Conservation (phyloP, 92 coral and sea anemone species). For the Diadumene lineata region DNA sequence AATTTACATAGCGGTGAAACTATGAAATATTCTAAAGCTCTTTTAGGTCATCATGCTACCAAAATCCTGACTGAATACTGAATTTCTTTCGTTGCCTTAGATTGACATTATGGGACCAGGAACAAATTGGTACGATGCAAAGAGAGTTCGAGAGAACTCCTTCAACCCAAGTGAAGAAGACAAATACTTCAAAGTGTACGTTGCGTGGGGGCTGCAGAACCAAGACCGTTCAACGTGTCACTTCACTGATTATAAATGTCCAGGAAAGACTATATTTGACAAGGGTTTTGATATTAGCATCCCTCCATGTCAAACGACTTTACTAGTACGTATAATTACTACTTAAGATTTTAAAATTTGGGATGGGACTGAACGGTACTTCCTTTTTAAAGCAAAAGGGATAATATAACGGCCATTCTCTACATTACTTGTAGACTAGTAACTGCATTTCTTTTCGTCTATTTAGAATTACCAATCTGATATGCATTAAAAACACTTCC, state of each 20-base stretch:
- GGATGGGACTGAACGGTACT: neutral
- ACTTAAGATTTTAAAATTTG: no score
- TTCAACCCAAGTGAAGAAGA: slow-evolving; percentile 76
- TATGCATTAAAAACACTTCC: no score
- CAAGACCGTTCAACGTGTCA: slow-evolving; percentile 70
- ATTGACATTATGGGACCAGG: slow-evolving; percentile 66
- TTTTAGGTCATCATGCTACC: no score
- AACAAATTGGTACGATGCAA: slow-evolving; percentile 69
- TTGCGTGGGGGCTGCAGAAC: slow-evolving; percentile 70
- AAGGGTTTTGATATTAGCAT: slow-evolving; percentile 64
- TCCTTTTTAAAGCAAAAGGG: neutral
- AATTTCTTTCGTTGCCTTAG: slow-evolving; percentile 8
- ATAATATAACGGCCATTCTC: neutral
- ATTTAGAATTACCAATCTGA: no score
- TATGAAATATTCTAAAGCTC: no score
- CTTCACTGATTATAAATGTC: slow-evolving; percentile 71
- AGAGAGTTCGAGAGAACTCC: slow-evolving; percentile 40
- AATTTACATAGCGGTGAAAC: no score
- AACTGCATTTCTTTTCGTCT: neutral
- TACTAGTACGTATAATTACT: slow-evolving; percentile 47
- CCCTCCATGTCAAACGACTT: slow-evolving; percentile 73
- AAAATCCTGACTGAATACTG: neutral
- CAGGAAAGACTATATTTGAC: slow-evolving; percentile 67
- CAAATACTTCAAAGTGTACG: slow-evolving; percentile 49
- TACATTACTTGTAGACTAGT: neutral